These are phyloP conservation scores for Andrena marginata DNA, from an alignment of 2,888 invertebrate species.

Conservation along the genomic window DNA sequence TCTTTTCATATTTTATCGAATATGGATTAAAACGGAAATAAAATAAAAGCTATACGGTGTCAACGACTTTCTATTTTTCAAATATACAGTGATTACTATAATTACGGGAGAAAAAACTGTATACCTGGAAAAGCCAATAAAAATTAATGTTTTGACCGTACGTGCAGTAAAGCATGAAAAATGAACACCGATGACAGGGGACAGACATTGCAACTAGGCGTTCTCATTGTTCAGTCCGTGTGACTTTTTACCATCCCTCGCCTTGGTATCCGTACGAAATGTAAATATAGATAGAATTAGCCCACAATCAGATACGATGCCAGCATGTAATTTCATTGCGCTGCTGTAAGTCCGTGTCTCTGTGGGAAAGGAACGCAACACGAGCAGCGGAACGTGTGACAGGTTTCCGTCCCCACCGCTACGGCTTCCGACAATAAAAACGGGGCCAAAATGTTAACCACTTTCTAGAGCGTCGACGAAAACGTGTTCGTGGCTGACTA, in stretches of 20 bases:
- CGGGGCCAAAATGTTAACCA: slow-evolving; percentile 80
- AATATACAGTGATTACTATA: not conserved
- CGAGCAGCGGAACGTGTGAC: slow-evolving; percentile 26
- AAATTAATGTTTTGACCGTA: not conserved
- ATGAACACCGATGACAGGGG: not conserved
- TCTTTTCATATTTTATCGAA: not conserved
- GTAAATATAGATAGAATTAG: slow-evolving; percentile 26
- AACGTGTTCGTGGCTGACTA: slow-evolving; percentile 12
- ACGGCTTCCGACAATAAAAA: slow-evolving; percentile 67
- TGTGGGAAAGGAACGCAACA: slow-evolving; percentile 51
- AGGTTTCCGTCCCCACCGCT: slow-evolving; percentile 41
- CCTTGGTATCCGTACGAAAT: not conserved
- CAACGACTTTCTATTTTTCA: not conserved
- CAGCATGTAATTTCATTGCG: slow-evolving; percentile 50
- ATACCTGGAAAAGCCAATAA: not conserved
- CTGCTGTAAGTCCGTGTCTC: slow-evolving; percentile 13
- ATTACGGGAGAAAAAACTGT: not conserved
- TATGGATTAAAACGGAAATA: not conserved
- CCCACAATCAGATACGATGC: slow-evolving; percentile 18
- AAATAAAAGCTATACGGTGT: not conserved
- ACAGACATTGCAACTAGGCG: not conserved
- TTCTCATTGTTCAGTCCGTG: slow-evolving; percentile 6
- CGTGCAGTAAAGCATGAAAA: not conserved
- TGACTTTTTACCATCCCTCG: slow-evolving; percentile 3
- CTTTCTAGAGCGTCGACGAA: slow-evolving; percentile 72